Evolutionary conservation across 2,797 vertebrate species (phyloP).

Genomic region (Tenualosa ilisha): DNA sequence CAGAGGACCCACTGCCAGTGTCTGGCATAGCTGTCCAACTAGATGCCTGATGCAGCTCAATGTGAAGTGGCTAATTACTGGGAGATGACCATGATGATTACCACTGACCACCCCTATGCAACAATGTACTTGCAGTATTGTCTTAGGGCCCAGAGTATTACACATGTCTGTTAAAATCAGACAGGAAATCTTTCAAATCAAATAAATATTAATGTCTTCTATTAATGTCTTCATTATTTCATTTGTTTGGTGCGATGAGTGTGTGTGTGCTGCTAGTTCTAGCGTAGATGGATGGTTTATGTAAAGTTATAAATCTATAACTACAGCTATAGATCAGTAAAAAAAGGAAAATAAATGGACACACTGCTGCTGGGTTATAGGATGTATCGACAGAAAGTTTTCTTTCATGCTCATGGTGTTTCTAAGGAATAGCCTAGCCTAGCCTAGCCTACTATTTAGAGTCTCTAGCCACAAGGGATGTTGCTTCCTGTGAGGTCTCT

Average conservation of each 20-base stretch:
- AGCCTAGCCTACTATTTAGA: neutral
- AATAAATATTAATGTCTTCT: no score
- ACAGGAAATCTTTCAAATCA: no score
- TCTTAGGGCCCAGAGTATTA: neutral
- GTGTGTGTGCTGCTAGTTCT: neutral
- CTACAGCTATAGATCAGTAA: neutral
- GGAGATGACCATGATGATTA: conserved; percentile 13
- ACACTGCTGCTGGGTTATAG: no score
- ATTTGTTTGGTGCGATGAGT: neutral
- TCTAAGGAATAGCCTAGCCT: neutral
- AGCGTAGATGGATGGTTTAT: no score
- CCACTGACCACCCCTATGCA: neutral
- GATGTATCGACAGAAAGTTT: neutral
- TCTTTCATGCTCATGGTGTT: neutral
- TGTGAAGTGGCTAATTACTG: conserved; percentile 38
- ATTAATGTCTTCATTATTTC: neutral
- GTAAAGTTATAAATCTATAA: no score
- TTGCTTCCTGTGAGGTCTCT: neutral
- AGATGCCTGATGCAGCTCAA: conserved; percentile 16
- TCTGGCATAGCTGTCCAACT: conserved; percentile 12
- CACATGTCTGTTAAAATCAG: neutral
- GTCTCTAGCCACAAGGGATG: neutral
- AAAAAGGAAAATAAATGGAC: no score
- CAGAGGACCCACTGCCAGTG: neutral
- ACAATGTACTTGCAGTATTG: neutral